phyloP scores from a whole-genome alignment of 1,140 invertebrate species.

The Thalassaphorura encarpata region DNA sequence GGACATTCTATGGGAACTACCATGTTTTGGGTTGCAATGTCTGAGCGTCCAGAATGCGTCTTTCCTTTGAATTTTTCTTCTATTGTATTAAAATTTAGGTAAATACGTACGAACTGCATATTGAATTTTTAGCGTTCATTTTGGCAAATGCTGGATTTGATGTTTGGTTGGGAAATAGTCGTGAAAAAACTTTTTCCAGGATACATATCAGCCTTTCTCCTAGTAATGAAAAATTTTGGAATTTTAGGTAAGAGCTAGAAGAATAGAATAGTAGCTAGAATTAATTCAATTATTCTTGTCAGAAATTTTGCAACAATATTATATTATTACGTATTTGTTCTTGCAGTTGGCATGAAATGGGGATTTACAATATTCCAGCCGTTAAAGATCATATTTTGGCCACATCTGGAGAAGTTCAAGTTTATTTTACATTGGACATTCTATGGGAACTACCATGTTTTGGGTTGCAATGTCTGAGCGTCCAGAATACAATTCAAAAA shows the following conservation, averaged over 20 bases:
- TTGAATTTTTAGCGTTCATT: constrained; percentile 20
- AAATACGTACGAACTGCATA: no score
- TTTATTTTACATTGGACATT: constrained; percentile 54
- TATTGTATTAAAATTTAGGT: no score
- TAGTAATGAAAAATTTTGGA: no score
- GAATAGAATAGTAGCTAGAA: no score
- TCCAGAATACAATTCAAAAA: constrained; percentile 51
- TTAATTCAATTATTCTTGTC: no score
- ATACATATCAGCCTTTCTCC: background rate
- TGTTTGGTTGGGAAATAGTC: constrained; percentile 40
- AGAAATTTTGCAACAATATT: constrained; percentile 9
- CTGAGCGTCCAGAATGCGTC: constrained; percentile 48
- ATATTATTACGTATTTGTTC: no score
- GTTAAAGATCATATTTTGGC: constrained; percentile 53
- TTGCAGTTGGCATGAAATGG: constrained; percentile 40
- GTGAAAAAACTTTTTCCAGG: constrained; percentile 40
- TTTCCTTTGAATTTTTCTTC: no score
- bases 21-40: constrained; percentile 48
- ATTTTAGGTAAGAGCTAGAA: no score
- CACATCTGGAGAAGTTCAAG: constrained; percentile 40
- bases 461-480: constrained; percentile 47
- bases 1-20: constrained; percentile 55
- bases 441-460: constrained; percentile 54
- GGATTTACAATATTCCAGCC: constrained; percentile 52
- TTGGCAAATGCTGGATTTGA: constrained; percentile 39